Evolutionary conservation across 2,888 invertebrate genomes (phyloP).

Genomic region (Thecophora atra): DNA sequence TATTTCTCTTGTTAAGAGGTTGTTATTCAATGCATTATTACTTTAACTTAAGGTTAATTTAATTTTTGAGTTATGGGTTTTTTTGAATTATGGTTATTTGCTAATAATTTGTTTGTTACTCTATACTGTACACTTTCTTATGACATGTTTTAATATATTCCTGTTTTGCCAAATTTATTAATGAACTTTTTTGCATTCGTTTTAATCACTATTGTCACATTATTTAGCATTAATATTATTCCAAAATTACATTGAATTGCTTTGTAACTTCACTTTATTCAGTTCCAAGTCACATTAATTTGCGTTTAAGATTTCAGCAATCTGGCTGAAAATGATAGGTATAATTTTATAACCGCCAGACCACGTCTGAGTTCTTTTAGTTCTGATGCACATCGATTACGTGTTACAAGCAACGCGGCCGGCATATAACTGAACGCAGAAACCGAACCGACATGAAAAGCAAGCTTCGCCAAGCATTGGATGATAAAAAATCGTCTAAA

Average conservation of each 20-base stretch:
- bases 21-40: no score
- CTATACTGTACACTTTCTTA: no score
- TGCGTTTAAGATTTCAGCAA: neutral
- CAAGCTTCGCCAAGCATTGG: neutral
- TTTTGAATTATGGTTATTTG: no score
- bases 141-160: no score
- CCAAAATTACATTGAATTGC: neutral
- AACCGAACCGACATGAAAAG: conserved; percentile 8
- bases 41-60: no score
- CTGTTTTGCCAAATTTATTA: no score
- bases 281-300: neutral
- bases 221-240: no score
- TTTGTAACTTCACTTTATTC: neutral
- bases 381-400: neutral
- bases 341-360: neutral
- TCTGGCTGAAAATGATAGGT: neutral
- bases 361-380: neutral
- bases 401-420: conserved; percentile 25
- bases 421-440: conserved; percentile 21
- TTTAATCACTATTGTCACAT: no score
- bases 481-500: conserved; percentile 1
- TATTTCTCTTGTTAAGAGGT: no score
- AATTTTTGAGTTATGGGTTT: no score
- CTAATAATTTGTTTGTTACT: no score
- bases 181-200: no score